A percentile compares a stretch with the other conserved stretches of the same genome.
phyloP scores from a whole-genome alignment of 2,888 invertebrate genomes.

The Melanostoma scalare region DNA sequence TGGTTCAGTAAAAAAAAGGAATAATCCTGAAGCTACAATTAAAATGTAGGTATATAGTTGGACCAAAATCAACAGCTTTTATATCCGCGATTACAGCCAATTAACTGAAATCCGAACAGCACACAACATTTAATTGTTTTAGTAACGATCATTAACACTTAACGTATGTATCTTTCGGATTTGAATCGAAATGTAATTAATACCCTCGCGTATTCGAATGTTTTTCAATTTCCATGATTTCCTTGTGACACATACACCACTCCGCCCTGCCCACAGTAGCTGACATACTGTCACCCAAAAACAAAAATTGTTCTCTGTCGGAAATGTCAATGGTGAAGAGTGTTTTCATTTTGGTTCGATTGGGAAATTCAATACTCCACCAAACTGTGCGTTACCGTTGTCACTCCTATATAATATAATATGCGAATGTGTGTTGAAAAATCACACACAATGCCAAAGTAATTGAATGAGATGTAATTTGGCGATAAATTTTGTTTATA shows the following conservation, averaged over 20 bases:
- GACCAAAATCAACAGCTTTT: too few species aligned
- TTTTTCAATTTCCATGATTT: conserved; percentile 52
- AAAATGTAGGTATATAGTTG: too few species aligned
- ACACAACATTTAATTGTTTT: conserved; percentile 44
- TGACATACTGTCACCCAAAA: not conserved
- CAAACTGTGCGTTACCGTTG: conserved; percentile 40
- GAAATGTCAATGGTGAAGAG: conserved; percentile 60
- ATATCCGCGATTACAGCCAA: conserved; percentile 3
- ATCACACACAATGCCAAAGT: conserved; percentile 58
- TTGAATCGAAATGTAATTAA: conserved; percentile 70
- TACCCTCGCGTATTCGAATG: conserved; percentile 60
- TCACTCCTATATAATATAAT: conserved; percentile 24
- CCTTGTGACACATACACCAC: conserved; percentile 23
- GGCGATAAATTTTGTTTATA: conserved; percentile 71
- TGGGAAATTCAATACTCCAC: conserved; percentile 69
- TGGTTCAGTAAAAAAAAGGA: too few species aligned
- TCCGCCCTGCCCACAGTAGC: not conserved
- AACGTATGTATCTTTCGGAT: conserved; percentile 51
- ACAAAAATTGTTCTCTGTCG: conserved; percentile 19
- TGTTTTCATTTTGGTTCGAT: conserved; percentile 22
- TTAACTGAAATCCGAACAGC: conserved; percentile 39
- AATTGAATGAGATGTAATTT: conserved; percentile 73
- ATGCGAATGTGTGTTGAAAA: conserved; percentile 61
- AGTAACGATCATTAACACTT: conserved; percentile 61
- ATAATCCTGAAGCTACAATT: too few species aligned